Base-by-base conservation (phyloP, 92 coral and sea anemone genomes). In the Parazoanthus swiftii region DNA sequence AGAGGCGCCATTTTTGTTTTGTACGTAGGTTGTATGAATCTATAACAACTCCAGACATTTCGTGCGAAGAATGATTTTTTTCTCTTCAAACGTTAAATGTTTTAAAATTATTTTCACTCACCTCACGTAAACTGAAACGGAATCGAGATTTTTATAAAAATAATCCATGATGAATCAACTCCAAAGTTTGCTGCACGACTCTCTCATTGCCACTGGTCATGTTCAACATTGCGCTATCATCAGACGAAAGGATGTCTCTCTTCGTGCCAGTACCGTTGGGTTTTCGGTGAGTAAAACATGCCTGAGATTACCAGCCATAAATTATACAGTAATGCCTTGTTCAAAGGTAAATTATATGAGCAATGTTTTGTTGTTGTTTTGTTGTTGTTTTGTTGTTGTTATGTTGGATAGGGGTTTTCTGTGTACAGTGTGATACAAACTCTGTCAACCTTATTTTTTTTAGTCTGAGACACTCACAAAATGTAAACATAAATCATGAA, bases 181-280 rank as follows among this genome's bases (percentile, higher is more conserved):
- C 15, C 97, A 93, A 81, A 97, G 96, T 77, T 86, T 97, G 50
- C 92, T 97, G 16, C 99, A 97, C 85, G 99, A 97, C 75, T 97
- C 99, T 29, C 91, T 97, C 43, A 93, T 97, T 35, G 99, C 99
- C 35, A 97, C 99, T 5, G 99, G 98, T 2, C 99, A 97, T 84
- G 93, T 97, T 25, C 92, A 97, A 79, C 94, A 95, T 78, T 97
- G 99, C 80, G 99, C 98, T 11, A 92, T 97, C 26, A 93, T 97
- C 77, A 91, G 99, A 46, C 91, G 99, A 82, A 95, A 92, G 43
- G 99, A 97, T 86, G 93, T 94, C 1, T 93, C 99, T 23, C 93
- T 97, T 43, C 92, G 99, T 23, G 98, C 99, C 4, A 93, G 94
- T 82, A 92, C 99, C 5, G 95, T 92, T 67, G 98, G 95, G 15